Evolutionary conservation across 2,888 invertebrate species (phyloP).

Genomic region (Branchinecta sandiegonensis): DNA sequence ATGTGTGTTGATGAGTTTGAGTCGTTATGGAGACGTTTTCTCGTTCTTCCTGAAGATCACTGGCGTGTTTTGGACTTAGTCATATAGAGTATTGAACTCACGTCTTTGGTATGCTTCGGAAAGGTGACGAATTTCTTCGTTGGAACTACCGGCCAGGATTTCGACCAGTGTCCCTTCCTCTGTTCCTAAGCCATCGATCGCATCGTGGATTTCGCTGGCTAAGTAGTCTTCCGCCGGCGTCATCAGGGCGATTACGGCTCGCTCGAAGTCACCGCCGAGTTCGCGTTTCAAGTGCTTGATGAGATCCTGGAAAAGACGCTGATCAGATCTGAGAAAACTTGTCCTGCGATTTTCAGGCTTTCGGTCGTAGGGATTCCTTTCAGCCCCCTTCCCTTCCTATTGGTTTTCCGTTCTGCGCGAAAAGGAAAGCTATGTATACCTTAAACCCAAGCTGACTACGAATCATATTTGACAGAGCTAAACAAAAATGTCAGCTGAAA

Average conservation of each 20-base stretch:
- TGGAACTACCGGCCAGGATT: constrained; percentile 71
- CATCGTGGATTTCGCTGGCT: constrained; percentile 65
- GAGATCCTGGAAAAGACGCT: constrained; percentile 43
- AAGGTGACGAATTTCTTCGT: constrained; percentile 50
- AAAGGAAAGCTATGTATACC: too few species aligned
- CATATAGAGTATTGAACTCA: too few species aligned
- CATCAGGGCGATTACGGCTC: constrained; percentile 64
- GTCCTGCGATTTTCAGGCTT: neutral
- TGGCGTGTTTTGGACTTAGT: too few species aligned
- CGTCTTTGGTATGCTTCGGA: constrained; percentile 12
- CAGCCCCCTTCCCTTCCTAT: too few species aligned
- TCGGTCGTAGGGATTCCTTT: too few species aligned
- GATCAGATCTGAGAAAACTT: neutral
- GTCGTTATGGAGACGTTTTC: too few species aligned
- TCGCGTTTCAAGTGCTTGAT: constrained; percentile 74
- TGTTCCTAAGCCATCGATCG: constrained; percentile 68
- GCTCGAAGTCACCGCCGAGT: constrained; percentile 73
- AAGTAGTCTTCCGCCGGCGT: constrained; percentile 70
- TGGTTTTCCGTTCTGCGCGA: too few species aligned
- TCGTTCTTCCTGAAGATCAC: too few species aligned
- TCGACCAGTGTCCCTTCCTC: constrained; percentile 76
- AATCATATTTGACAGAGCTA: too few species aligned
- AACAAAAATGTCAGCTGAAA: too few species aligned
- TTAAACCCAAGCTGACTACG: too few species aligned
- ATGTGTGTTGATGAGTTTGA: too few species aligned